phyloP scores from a whole-genome alignment of 2,113 vertebrate species.

The Vireo altiloquus region DNA sequence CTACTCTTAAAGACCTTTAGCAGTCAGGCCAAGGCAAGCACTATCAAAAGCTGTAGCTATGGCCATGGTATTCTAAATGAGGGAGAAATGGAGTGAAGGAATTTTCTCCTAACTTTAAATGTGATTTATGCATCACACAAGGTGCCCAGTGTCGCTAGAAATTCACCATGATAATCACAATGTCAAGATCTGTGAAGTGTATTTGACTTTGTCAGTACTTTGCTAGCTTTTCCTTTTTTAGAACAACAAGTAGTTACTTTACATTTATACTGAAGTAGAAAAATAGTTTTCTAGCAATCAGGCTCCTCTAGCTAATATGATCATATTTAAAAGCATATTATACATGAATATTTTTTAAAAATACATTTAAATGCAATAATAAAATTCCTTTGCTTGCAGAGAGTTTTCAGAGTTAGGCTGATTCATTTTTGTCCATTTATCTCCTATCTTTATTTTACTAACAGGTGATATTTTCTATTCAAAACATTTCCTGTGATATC shows the following conservation, averaged over 20 bases:
- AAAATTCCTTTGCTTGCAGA: not conserved
- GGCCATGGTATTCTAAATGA: not conserved
- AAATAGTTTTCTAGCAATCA: not conserved
- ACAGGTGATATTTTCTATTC: not conserved
- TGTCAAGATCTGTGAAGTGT: not conserved
- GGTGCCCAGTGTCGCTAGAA: not conserved
- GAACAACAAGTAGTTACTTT: not conserved
- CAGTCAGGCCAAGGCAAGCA: not conserved
- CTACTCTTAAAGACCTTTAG: not conserved
- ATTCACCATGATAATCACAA: not conserved
- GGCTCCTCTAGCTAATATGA: not conserved
- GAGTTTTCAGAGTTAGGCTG: not conserved
- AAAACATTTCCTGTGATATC: not conserved
- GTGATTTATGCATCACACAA: not conserved
- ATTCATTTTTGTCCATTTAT: not conserved
- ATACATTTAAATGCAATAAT: not conserved
- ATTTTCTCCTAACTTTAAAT: not conserved
- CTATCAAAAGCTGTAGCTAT: not conserved
- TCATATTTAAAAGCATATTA: not conserved
- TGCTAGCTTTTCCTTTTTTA: not conserved
- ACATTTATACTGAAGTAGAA: not conserved
- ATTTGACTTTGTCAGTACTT: not conserved
- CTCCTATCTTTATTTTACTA: not conserved
- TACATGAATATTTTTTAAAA: not conserved
- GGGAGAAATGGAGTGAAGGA: not conserved